A percentile compares a stretch with the other conserved stretches of the same genome.
Evolutionary conservation across 2,113 vertebrate species (phyloP).

Genomic region (Aramus guarauna): DNA sequence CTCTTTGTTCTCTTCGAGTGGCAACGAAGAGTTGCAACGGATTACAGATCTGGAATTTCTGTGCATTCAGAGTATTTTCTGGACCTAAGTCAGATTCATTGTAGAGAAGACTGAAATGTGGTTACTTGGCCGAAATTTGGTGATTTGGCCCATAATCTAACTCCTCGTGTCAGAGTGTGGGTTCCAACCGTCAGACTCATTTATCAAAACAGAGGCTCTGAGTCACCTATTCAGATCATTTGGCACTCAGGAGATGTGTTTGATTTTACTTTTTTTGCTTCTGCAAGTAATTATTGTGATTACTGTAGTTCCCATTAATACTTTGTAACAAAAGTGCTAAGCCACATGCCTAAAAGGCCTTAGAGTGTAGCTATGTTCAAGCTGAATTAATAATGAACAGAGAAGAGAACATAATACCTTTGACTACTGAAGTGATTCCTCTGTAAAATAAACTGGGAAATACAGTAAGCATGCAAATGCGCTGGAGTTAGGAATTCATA

Average conservation of each 20-base stretch:
- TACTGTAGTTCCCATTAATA: not conserved
- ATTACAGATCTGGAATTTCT: not conserved
- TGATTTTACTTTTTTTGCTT: slow-evolving; percentile 2
- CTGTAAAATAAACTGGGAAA: slow-evolving; percentile 12
- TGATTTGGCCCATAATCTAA: not conserved
- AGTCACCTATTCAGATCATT: not conserved
- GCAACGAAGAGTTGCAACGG: not conserved
- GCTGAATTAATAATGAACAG: slow-evolving; percentile 4
- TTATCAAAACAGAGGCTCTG: not conserved
- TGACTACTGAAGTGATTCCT: slow-evolving; percentile 41
- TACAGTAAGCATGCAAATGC: slow-evolving; percentile 1
- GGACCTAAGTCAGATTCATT: not conserved
- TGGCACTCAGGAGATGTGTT: not conserved
- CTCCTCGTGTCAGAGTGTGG: not conserved
- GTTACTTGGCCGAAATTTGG: not conserved
- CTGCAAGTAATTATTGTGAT: not conserved
- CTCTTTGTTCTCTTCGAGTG: not conserved
- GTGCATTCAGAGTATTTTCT: not conserved
- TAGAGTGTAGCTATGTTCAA: not conserved
- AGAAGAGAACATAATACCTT: slow-evolving; percentile 30
- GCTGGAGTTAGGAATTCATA: not conserved
- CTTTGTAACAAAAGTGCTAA: slow-evolving; percentile 3
- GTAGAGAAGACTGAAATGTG: not conserved
- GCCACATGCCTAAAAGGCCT: not conserved
- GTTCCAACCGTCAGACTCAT: not conserved